Percentiles rank a stretch among this genome's conserved stretches.
These are phyloP conservation scores for Autographa pulchrina DNA, from an alignment of 2,888 invertebrate genomes.

Conservation along the genomic window DNA sequence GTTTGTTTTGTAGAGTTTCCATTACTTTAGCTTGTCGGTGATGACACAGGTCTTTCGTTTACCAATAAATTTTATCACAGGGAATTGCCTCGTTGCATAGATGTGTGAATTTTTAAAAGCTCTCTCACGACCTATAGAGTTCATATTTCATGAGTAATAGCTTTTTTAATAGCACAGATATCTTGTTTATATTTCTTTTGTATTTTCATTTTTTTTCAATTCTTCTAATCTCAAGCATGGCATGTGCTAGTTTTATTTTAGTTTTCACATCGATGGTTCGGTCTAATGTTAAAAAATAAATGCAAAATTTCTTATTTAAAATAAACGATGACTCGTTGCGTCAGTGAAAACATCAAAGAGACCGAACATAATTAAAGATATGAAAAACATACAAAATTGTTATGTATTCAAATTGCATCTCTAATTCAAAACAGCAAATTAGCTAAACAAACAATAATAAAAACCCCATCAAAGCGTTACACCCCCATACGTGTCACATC, in stretches of 20 bases:
- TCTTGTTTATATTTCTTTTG: neutral
- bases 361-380: neutral
- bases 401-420: conserved; percentile 19
- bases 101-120: conserved; percentile 39
- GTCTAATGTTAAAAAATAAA: too few species aligned
- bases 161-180: neutral
- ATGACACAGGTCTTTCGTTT: conserved; percentile 37
- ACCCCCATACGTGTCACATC: conserved; percentile 68
- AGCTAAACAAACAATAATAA: conserved; percentile 50
- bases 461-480: conserved; percentile 63
- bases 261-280: too few species aligned
- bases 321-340: too few species aligned
- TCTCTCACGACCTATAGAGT: conserved; percentile 12
- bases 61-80: conserved; percentile 47
- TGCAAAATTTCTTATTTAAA: too few species aligned
- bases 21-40: conserved; percentile 25
- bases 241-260: too few species aligned
- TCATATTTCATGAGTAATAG: conserved; percentile 25
- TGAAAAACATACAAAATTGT: neutral
- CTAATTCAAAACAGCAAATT: conserved; percentile 21
- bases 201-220: neutral
- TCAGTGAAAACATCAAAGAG: neutral
- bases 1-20: conserved; percentile 16
- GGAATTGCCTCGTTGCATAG: conserved; percentile 37
- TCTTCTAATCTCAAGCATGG: too few species aligned